A percentile compares a stretch with the other conserved stretches of the same genome.
Conservation (phyloP, 1,140 invertebrate genomes). For the Helicoverpa zea region DNA sequence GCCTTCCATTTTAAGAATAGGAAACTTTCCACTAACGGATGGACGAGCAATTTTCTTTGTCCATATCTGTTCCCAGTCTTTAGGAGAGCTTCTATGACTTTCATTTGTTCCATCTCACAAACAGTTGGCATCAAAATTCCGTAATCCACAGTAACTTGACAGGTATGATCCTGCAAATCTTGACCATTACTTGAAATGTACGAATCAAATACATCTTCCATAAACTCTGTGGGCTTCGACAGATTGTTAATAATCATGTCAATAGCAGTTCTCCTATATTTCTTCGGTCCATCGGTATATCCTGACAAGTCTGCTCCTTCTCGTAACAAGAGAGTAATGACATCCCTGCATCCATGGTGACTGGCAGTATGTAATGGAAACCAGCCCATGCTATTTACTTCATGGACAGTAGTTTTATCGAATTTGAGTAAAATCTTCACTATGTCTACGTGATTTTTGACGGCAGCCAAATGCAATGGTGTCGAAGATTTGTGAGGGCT, state of each 20-base stretch:
- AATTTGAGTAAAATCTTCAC: constrained; percentile 85
- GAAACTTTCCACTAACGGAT: constrained; percentile 87
- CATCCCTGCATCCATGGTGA: constrained; percentile 87
- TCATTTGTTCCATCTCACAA: constrained; percentile 82
- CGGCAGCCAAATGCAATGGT: constrained; percentile 88
- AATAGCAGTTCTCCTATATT: constrained; percentile 77
- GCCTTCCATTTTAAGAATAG: constrained; percentile 87
- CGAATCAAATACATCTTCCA: constrained; percentile 85
- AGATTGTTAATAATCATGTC: constrained; percentile 85
- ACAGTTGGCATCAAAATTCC: constrained; percentile 79
- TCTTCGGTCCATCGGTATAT: constrained; percentile 86
- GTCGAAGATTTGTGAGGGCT: constrained; percentile 85
- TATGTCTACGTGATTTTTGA: constrained; percentile 83
- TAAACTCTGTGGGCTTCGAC: constrained; percentile 84
- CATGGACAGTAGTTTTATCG: constrained; percentile 83
- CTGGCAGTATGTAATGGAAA: constrained; percentile 89
- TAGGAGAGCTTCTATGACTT: constrained; percentile 85
- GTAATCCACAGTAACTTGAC: constrained; percentile 84
- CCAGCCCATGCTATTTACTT: constrained; percentile 86
- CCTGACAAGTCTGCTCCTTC: constrained; percentile 88
- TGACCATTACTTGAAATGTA: constrained; percentile 80
- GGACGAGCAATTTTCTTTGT: constrained; percentile 84
- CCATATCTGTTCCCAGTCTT: constrained; percentile 83
- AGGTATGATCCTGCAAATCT: constrained; percentile 82
- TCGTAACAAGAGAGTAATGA: constrained; percentile 86